Conservation (phyloP, 2,888 invertebrate genomes). For the Conus canariensis region DNA sequence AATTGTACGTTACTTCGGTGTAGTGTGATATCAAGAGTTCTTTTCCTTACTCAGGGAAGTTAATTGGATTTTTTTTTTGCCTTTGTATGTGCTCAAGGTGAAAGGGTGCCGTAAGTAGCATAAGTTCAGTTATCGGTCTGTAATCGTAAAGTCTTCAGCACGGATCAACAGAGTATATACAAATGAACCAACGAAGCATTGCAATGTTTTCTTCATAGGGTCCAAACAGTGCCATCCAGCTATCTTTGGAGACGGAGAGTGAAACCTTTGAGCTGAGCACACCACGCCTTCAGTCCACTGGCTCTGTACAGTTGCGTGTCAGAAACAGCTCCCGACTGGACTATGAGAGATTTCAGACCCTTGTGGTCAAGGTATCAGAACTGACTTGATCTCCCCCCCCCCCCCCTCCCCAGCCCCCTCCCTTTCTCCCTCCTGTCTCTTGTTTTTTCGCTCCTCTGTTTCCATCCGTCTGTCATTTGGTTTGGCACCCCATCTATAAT, state of each 20-base stretch:
- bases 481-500: neutral
- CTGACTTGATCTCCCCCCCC: neutral
- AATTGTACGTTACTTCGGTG: no score
- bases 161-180: no score
- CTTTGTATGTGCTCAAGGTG: no score
- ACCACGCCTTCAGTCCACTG: neutral
- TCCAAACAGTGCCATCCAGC: constrained; percentile 25
- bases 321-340: constrained; percentile 29
- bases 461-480: neutral
- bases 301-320: constrained; percentile 5
- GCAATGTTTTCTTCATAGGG: neutral
- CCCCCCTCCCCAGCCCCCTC: no score
- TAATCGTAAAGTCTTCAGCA: no score
- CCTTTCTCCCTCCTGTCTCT: neutral
- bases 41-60: no score
- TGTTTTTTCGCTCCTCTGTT: neutral
- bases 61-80: no score
- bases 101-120: no score
- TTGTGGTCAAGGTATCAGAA: neutral
- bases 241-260: neutral
- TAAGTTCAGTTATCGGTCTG: no score
- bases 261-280: constrained; percentile 16
- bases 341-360: neutral
- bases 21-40: no score
- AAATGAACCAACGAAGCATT: no score